Evolutionary conservation across 2,113 vertebrate species (phyloP).

Genomic region (Cricetomys ansorgei): DNA sequence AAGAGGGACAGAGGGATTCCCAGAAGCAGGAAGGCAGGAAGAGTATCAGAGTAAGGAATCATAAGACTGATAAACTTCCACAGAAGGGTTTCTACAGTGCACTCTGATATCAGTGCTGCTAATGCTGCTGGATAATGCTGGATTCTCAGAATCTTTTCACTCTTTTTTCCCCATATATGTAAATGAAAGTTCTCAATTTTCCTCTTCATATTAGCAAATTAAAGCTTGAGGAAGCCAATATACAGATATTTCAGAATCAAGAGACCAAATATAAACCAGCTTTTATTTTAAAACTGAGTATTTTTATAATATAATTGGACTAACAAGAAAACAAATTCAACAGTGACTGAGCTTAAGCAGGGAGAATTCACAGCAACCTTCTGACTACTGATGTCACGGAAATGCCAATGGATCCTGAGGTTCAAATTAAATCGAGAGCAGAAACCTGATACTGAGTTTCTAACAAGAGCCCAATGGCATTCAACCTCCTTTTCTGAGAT

Average conservation of each 20-base stretch:
- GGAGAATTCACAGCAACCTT: not conserved
- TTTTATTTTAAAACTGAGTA: conserved; percentile 43
- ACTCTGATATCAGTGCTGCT: not conserved
- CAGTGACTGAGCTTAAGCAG: not conserved
- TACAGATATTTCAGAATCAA: conserved; percentile 12
- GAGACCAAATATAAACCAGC: not conserved
- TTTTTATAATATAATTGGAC: conserved; percentile 50
- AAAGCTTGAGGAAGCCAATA: not conserved
- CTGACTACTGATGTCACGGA: conserved; percentile 31
- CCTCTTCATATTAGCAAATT: not conserved
- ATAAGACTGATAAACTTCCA: not conserved
- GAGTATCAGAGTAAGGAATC: not conserved
- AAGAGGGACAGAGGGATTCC: not conserved
- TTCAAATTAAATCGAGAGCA: not conserved
- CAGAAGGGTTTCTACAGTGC: not conserved
- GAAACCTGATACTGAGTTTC: not conserved
- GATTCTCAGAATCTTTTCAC: not conserved
- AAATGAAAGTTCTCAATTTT: not conserved
- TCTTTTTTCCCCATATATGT: not conserved
- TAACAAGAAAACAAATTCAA: conserved; percentile 52
- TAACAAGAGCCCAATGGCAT: not conserved
- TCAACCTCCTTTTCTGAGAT: not conserved
- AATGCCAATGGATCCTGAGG: not conserved
- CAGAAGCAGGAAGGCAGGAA: not conserved
- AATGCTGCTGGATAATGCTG: not conserved